Conservation (phyloP, 1,140 invertebrate species). For the Macrosteles quadrilineatus region DNA sequence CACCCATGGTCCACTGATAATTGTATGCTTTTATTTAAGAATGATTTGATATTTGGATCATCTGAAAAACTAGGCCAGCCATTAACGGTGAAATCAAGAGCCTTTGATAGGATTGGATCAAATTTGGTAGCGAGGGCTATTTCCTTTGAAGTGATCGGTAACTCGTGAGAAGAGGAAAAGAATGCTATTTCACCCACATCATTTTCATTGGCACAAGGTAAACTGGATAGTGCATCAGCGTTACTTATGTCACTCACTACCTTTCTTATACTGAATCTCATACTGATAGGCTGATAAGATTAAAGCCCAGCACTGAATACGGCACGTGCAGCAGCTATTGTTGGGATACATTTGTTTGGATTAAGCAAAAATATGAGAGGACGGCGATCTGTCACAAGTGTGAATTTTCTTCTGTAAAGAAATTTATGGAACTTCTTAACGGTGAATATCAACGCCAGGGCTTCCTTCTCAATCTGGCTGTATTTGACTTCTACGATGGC, state of each 20-base stretch:
- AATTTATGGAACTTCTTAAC: no score
- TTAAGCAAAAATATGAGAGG: no score
- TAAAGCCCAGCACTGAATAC: no score
- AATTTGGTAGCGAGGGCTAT: background rate
- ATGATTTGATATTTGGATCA: background rate
- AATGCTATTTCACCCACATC: background rate
- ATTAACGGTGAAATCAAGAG: background rate
- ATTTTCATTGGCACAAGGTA: background rate
- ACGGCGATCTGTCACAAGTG: no score
- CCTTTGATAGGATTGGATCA: background rate
- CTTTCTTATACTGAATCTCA: no score
- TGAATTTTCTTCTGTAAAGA: no score
- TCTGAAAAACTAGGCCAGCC: background rate
- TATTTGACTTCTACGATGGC: no score
- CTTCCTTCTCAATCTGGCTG: no score
- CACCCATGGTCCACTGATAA: background rate
- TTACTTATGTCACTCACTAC: background rate
- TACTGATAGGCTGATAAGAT: no score
- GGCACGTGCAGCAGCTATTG: no score
- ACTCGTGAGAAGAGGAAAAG: background rate
- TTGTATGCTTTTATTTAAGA: background rate
- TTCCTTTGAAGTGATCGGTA: background rate
- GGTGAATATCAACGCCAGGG: no score
- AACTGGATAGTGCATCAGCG: background rate
- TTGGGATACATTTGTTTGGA: no score